These are phyloP conservation scores for Eupithecia subfuscata DNA, from an alignment of 2,888 invertebrate species.

Conservation along the genomic window DNA sequence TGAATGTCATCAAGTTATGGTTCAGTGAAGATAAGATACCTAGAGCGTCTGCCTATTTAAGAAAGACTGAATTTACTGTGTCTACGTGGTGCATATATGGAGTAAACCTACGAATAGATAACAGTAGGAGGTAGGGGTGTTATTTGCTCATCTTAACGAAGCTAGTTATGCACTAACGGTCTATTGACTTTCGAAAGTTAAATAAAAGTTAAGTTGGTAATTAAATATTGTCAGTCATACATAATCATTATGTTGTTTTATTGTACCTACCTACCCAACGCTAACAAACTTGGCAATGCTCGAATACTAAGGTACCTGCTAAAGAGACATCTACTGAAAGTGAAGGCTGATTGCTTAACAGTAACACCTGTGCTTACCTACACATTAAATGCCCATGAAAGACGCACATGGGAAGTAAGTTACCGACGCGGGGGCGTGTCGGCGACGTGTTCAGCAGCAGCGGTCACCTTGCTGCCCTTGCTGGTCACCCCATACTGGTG, in stretches of 20 bases:
- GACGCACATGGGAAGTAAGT: too few species aligned
- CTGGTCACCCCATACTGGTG: too few species aligned
- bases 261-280: not conserved
- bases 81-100: constrained; percentile 63
- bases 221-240: constrained; percentile 55
- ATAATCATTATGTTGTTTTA: constrained; percentile 23
- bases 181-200: constrained; percentile 67
- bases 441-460: too few species aligned
- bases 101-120: constrained; percentile 34
- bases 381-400: too few species aligned
- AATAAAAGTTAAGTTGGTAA: constrained; percentile 62
- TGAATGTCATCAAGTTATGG: constrained; percentile 53
- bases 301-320: not conserved
- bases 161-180: constrained; percentile 73
- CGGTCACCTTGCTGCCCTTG: too few species aligned
- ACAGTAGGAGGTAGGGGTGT: constrained; percentile 46
- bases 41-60: constrained; percentile 58
- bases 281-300: not conserved
- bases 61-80: constrained; percentile 80
- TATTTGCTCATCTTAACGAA: constrained; percentile 77
- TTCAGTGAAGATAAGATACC: constrained; percentile 46
- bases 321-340: too few species aligned
- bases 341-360: too few species aligned
- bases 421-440: too few species aligned
- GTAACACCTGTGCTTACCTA: too few species aligned